Percentiles rank a stretch among this genome's conserved stretches.
Evolutionary conservation across 2,113 vertebrate species (phyloP).

Genomic region (Hucho hucho): DNA sequence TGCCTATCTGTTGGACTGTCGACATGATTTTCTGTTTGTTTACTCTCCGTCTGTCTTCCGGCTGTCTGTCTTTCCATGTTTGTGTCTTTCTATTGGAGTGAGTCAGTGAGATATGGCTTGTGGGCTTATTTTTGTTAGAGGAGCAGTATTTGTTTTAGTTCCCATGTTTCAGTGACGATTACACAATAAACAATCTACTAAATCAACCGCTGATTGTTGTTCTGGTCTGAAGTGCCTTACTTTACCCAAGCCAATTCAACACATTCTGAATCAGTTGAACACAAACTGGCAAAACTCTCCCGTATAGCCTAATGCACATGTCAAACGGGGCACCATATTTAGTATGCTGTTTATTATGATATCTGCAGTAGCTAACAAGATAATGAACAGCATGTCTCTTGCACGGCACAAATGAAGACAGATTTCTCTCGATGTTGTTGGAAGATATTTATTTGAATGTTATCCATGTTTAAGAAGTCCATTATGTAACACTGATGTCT

Average conservation of each 20-base stretch:
- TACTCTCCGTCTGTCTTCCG: background rate
- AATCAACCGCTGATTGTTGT: slow-evolving; percentile 23
- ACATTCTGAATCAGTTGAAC: no score
- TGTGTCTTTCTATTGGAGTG: background rate
- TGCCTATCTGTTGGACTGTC: background rate
- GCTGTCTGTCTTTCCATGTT: background rate
- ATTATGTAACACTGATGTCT: slow-evolving; percentile 40
- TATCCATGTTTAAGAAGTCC: slow-evolving; percentile 18
- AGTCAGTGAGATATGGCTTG: background rate
- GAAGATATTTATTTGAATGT: slow-evolving; percentile 32
- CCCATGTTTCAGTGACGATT: no score
- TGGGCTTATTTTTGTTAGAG: background rate
- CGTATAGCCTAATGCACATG: slow-evolving; percentile 5
- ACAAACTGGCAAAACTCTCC: no score
- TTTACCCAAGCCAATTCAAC: slow-evolving; percentile 18
- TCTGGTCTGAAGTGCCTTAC: slow-evolving; percentile 18
- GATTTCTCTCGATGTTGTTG: slow-evolving; percentile 35
- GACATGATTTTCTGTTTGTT: background rate
- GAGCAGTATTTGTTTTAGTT: background rate
- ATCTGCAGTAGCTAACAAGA: slow-evolving; percentile 32
- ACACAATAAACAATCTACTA: no score
- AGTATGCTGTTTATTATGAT: slow-evolving; percentile 27
- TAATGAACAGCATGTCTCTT: slow-evolving; percentile 51
- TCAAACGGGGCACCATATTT: slow-evolving; percentile 23
- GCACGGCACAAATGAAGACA: slow-evolving; percentile 36